These are phyloP conservation scores for Microcebus ravelobensis DNA, from an alignment of 2,113 vertebrate genomes.

Conservation along the genomic window DNA sequence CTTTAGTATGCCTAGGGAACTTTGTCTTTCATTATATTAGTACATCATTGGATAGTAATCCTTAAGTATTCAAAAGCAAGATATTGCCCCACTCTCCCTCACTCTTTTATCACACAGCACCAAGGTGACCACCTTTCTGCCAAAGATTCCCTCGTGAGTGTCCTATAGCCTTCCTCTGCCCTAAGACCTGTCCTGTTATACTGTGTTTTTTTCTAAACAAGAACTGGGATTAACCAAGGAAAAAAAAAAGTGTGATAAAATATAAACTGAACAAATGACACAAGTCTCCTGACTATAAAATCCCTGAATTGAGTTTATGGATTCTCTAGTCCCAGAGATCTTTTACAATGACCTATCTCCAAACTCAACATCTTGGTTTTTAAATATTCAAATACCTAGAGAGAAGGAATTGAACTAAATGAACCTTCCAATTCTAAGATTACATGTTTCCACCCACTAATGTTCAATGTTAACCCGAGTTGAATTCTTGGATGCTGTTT, in stretches of 20 bases:
- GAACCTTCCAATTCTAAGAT: conserved; percentile 14
- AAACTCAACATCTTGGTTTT: conserved; percentile 37
- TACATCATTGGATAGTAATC: background rate
- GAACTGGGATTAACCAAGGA: background rate
- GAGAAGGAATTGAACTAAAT: conserved; percentile 51
- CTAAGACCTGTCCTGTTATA: background rate
- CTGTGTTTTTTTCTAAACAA: background rate
- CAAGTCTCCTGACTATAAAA: conserved; percentile 2
- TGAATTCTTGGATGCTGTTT: background rate
- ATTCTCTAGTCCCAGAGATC: background rate
- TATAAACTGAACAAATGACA: background rate
- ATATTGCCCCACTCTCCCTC: background rate
- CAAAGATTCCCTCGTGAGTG: background rate
- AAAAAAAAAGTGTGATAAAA: background rate
- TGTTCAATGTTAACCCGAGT: conserved; percentile 1
- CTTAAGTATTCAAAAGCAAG: background rate
- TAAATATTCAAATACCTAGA: conserved; percentile 49
- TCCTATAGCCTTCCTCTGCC: background rate
- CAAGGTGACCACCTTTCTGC: background rate
- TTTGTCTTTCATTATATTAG: background rate
- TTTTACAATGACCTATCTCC: conserved; percentile 23
- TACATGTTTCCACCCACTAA: background rate
- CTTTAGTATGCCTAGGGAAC: background rate
- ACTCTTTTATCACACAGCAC: background rate
- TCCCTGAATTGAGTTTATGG: background rate